Percentiles rank a stretch among this genome's conserved stretches.
phyloP scores from a whole-genome alignment of 2,888 invertebrate species.

The Calliphora vomitoria region DNA sequence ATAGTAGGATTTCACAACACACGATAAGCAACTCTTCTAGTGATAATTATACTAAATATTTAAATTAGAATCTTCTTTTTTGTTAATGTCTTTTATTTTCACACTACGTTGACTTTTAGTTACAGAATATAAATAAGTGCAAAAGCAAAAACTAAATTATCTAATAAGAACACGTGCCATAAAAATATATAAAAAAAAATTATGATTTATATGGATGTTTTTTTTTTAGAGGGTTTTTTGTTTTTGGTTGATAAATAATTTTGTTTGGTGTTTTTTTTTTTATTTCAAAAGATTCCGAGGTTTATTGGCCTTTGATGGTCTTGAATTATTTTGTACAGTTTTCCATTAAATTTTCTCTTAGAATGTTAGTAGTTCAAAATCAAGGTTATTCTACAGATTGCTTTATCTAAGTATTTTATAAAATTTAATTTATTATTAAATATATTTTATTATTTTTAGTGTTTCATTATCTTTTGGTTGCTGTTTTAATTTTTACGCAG shows the following conservation, averaged over 20 bases:
- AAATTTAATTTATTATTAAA: too few species aligned
- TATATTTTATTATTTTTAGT: too few species aligned
- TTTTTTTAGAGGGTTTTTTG: neutral
- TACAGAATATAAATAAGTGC: neutral
- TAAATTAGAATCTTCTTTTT: neutral
- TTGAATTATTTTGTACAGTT: neutral
- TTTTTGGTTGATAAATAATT: neutral
- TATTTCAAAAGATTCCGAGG: neutral
- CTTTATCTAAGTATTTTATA: too few species aligned
- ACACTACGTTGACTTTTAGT: slow-evolving; percentile 1
- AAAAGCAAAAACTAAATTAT: neutral
- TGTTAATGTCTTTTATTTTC: too few species aligned
- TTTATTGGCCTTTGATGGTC: neutral
- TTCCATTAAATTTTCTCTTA: neutral
- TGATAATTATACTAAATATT: slow-evolving; percentile 6
- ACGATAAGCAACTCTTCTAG: neutral
- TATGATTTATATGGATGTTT: neutral
- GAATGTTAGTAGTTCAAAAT: neutral
- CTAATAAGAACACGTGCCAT: slow-evolving; percentile 3
- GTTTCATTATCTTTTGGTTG: too few species aligned
- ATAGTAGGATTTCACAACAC: neutral
- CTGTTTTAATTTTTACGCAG: too few species aligned
- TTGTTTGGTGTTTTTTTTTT: neutral
- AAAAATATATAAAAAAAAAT: neutral
- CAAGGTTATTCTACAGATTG: neutral